These are phyloP conservation scores for Gopherus evgoodei DNA, from an alignment of 2,113 vertebrate genomes.

Conservation along the genomic window DNA sequence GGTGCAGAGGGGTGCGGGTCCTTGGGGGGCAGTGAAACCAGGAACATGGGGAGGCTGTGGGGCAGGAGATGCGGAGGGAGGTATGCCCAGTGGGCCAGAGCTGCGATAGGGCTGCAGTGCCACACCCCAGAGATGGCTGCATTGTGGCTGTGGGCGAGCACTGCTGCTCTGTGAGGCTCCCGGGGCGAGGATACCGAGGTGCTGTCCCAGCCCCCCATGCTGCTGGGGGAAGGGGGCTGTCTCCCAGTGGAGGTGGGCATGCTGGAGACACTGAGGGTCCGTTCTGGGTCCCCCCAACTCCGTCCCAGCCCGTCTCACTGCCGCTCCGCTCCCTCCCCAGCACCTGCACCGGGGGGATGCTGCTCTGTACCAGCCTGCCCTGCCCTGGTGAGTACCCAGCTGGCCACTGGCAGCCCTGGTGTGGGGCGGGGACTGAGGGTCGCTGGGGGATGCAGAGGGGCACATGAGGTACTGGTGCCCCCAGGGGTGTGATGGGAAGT, in stretches of 20 bases:
- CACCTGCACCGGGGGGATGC: slow-evolving; percentile 82
- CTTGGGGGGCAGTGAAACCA: no score
- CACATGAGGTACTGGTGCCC: neutral
- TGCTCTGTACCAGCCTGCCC: slow-evolving; percentile 78
- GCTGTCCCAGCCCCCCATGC: no score
- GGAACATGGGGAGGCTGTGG: neutral
- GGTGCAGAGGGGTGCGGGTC: no score
- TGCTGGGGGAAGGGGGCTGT: neutral
- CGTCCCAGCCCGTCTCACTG: neutral
- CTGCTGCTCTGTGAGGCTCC: no score
- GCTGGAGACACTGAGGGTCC: neutral
- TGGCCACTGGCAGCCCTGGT: neutral
- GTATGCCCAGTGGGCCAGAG: no score
- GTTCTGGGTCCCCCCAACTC: neutral
- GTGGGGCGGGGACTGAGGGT: neutral
- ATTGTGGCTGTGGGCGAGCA: no score
- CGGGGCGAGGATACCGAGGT: no score
- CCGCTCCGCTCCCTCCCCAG: slow-evolving; percentile 66
- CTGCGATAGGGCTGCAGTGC: no score
- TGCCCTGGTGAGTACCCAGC: slow-evolving; percentile 81
- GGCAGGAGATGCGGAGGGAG: no score
- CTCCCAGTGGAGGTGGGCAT: no score
- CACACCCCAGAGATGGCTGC: neutral
- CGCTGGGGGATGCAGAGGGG: neutral
- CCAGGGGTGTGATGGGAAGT: neutral